Evolutionary conservation across 1,140 invertebrate genomes (phyloP), one percentile per base, ranked within the genome.

Genomic region (Eulimnadia texana): DNA sequence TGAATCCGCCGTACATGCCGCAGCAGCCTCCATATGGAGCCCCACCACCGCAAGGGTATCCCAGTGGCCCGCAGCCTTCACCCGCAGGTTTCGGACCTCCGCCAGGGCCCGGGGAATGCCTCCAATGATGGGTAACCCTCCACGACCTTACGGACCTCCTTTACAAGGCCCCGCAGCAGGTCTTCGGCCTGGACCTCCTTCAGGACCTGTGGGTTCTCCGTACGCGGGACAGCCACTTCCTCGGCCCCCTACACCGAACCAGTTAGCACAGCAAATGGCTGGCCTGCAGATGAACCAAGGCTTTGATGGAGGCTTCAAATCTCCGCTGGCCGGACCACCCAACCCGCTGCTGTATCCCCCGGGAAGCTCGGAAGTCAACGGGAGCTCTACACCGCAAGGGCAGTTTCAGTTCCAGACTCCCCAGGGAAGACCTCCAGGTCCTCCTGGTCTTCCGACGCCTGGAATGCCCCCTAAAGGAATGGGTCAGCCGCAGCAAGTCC

Each of bases 251-350:
- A 63, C 54, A 22, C 57, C 59, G 25, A 64, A 64, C 54, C 68
- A 67, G 67, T 64, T 76, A 28, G 57, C 67, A 3, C 71, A 68
- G 67, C 74, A 75, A 60, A 74, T 76, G 72, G 69, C 72, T 65
- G 68, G 67, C 23, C 72, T 76, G 71, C 69, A 68, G 51, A 53
- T 74, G 49, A 57, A 57, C 56, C 69, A 71, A 3, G 66, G 67
- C 24, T 71, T 75, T 70, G 68, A 68, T 51, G 58, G 73, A 25
- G 59, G 61, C 58, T 68, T 70, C 1, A 66, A 66, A 24, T 55
- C 53, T 27, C 47, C 23, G 27, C 64, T 42, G 50, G 25, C 29
- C 23, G 3, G 47, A 6, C 20, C 61, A 22, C 51, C 50, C 19
- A 62, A 56, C 50, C 33, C 59, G 27, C 57, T 50, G 24, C 59